phyloP scores from a whole-genome alignment of 2,888 invertebrate species.

The Corythucha ciliata region DNA sequence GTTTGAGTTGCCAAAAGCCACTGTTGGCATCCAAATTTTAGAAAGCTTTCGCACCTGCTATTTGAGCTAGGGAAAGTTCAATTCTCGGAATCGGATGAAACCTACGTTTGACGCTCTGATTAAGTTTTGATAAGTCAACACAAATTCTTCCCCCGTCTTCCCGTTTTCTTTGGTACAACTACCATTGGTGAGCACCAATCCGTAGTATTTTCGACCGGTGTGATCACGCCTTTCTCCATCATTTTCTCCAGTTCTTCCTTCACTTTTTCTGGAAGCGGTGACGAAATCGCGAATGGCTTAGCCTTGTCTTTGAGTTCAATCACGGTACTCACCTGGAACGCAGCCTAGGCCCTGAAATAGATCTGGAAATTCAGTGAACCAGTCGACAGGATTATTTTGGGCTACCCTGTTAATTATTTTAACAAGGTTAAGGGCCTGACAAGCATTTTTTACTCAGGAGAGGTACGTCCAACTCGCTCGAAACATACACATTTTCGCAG shows the following conservation, averaged over 20 bases:
- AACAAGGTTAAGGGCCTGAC: background rate
- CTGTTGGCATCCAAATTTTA: constrained; percentile 35
- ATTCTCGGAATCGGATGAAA: constrained; percentile 15
- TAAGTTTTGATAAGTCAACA: constrained; percentile 19
- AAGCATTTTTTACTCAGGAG: constrained; percentile 6
- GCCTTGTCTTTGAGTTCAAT: constrained; percentile 1
- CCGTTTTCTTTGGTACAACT: background rate
- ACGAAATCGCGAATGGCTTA: constrained; percentile 1
- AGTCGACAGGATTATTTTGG: background rate
- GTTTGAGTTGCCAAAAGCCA: constrained; percentile 33
- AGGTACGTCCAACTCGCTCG: constrained; percentile 3
- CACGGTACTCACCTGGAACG: background rate
- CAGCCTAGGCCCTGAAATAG: background rate
- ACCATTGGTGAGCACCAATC: constrained; percentile 11
- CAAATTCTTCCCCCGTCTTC: constrained; percentile 9
- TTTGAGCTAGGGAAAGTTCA: constrained; percentile 16
- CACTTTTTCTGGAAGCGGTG: constrained; percentile 9
- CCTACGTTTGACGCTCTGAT: constrained; percentile 16
- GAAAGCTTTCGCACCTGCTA: constrained; percentile 29
- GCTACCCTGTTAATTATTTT: background rate
- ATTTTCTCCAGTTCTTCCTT: constrained; percentile 12
- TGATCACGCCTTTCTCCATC: constrained; percentile 5
- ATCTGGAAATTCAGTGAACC: background rate
- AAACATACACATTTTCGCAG: background rate
- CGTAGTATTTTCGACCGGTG: background rate